A percentile compares a stretch with the other conserved stretches of the same genome.
Evolutionary conservation across 2,888 invertebrate species (phyloP).

Genomic region (Caenorhabditis macrosperma): DNA sequence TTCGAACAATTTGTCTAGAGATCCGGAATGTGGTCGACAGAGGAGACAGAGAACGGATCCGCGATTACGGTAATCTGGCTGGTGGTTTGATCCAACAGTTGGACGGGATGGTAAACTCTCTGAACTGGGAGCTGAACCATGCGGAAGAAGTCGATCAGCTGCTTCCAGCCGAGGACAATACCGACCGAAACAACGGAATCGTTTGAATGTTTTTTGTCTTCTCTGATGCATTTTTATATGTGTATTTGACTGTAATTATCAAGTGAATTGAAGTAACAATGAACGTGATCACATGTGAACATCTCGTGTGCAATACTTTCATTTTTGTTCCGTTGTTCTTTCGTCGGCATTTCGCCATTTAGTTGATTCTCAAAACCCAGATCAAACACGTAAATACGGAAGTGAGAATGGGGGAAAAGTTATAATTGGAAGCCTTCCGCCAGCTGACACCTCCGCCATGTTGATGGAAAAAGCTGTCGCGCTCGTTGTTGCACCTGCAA

Average conservation of each 20-base stretch:
- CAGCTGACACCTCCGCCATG: conserved; percentile 49
- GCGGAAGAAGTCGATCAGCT: not conserved
- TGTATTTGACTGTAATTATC: too few relatives aligned
- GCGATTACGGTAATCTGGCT: conserved; percentile 5
- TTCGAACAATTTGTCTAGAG: conserved; percentile 16
- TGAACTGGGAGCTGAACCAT: conserved; percentile 25
- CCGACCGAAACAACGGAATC: not conserved
- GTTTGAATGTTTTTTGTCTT: not conserved
- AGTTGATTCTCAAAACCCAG: not conserved
- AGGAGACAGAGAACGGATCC: conserved; percentile 13
- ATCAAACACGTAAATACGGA: not conserved
- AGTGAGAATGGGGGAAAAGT: not conserved
- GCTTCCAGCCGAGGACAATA: not conserved
- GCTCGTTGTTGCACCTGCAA: conserved; percentile 53
- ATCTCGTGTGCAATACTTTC: too few relatives aligned
- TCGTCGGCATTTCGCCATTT: not conserved
- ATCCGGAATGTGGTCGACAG: conserved; percentile 13
- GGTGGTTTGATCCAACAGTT: conserved; percentile 13
- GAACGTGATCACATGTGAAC: too few relatives aligned
- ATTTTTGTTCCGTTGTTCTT: too few relatives aligned
- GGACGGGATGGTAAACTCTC: not conserved
- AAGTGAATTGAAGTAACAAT: too few relatives aligned
- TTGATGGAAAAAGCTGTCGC: conserved; percentile 43
- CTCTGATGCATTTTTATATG: too few relatives aligned
- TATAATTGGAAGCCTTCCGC: conserved; percentile 2